Base-by-base conservation (phyloP, 2,113 vertebrate genomes). In the Tachycineta bicolor region DNA sequence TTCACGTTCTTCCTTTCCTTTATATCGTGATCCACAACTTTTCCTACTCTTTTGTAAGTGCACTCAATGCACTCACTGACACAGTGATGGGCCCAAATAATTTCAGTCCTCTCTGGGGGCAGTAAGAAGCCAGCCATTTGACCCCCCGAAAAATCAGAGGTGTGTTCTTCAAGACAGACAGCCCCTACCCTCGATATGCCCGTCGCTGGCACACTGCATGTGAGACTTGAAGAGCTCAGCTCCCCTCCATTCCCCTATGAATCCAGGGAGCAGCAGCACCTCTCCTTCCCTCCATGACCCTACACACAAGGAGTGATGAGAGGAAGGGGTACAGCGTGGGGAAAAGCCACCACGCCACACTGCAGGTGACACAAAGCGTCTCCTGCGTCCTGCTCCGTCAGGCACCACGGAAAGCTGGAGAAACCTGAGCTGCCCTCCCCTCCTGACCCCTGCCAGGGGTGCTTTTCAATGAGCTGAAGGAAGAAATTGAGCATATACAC, bases 181-280 rank as follows among this genome's bases (percentile, higher is more conserved):
- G 31, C 17, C 7, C 29, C 16, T 43, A 26, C 6, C 37, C 46
- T 69, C 0, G 0, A 11, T 25, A 7, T 1, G 4, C 29, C 24
- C 7, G 3, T 31, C 58, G 11, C 9, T 15, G 33, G 14, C 29
- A 39, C 41, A 24, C 17, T 20, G 71, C 65, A 5, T 0, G 0
- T 11, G 41, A 49, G 47, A 37, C 19, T 28, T 7, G 25, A 34
- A 29, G 60, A 44, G 16, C 39, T 80, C 68, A 37, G 44, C 58
- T 43, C 11, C 14, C 12, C n/a, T 25, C 10, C 18, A 11, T 4
- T 25, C 41, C 11, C 2, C 14, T 21, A 2, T 1, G 34, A 55
- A 74, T 8, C 46, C 17, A n/a, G 47, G 55, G 31, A 91, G 31
- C 28, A 53, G 20, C 1, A 2, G 23, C 7, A 10, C 26, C 19